Conservation (phyloP, 2,888 invertebrate genomes). For the Napeogenes sylphis region DNA sequence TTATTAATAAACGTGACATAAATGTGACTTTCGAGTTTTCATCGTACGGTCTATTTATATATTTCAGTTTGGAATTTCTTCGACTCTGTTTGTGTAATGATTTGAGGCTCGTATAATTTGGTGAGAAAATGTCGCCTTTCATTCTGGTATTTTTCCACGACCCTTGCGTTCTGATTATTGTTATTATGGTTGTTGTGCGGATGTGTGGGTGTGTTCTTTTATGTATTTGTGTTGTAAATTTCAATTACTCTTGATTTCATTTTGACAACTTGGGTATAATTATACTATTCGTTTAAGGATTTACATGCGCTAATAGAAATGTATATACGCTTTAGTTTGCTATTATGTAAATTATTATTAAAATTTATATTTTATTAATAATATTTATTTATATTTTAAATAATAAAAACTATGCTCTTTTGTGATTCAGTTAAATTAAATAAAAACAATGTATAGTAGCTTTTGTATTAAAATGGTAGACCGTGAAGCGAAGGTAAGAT, state of each 20-base stretch:
- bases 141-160: constrained; percentile 46
- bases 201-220: constrained; percentile 27
- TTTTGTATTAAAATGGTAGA: no score
- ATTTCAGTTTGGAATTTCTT: constrained; percentile 73
- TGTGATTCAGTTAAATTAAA: no score
- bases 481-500: no score
- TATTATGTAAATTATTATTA: no score
- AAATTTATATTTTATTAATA: no score
- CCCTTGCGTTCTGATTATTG: constrained; percentile 54
- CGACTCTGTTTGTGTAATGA: constrained; percentile 75
- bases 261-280: neutral
- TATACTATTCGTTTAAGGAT: neutral
- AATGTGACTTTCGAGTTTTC: constrained; percentile 40
- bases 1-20: neutral
- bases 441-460: no score
- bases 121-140: constrained; percentile 67
- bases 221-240: constrained; percentile 24
- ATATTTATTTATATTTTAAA: no score
- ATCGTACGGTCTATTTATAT: constrained; percentile 52
- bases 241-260: neutral
- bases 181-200: constrained; percentile 41
- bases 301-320: no score
- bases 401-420: no score
- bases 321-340: no score
- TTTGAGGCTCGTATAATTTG: constrained; percentile 71